These are phyloP conservation scores for Corythornis vintsioides DNA, from an alignment of 2,113 vertebrate genomes.

Conservation along the genomic window DNA sequence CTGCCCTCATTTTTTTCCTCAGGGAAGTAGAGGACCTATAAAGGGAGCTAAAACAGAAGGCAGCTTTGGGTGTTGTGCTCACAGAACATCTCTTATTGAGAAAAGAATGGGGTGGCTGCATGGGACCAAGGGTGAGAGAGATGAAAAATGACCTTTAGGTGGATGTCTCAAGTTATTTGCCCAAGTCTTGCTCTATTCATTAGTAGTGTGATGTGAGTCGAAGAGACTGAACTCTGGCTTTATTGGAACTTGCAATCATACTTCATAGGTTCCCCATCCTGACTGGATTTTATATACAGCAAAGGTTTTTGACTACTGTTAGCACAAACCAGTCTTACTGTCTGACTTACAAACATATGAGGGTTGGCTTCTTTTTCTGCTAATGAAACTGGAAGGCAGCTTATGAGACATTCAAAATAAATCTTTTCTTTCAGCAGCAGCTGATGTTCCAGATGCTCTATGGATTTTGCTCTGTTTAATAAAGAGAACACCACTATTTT, in stretches of 20 bases:
- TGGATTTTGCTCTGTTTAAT: slow-evolving; percentile 53
- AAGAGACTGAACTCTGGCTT: neutral
- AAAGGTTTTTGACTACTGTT: neutral
- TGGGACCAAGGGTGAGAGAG: neutral
- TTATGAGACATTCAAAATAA: slow-evolving; percentile 50
- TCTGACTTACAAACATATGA: neutral
- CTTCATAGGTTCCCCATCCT: neutral
- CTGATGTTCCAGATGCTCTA: slow-evolving; percentile 63
- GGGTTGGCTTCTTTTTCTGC: neutral
- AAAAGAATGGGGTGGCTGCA: neutral
- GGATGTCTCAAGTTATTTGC: neutral
- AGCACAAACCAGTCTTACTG: neutral
- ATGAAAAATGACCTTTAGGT: neutral
- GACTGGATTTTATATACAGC: neutral
- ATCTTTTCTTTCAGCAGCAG: slow-evolving; percentile 41
- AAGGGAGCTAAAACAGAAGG: neutral
- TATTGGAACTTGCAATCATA: neutral
- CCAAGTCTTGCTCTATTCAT: neutral
- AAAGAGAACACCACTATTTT: slow-evolving; percentile 30
- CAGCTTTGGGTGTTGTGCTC: neutral
- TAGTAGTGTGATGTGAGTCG: neutral
- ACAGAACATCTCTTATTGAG: neutral
- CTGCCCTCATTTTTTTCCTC: neutral
- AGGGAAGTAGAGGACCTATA: neutral
- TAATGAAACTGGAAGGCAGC: neutral